A percentile compares a stretch with the other conserved stretches of the same genome.
Conservation (phyloP, 2,888 invertebrate species). For the Thecophora atra region DNA sequence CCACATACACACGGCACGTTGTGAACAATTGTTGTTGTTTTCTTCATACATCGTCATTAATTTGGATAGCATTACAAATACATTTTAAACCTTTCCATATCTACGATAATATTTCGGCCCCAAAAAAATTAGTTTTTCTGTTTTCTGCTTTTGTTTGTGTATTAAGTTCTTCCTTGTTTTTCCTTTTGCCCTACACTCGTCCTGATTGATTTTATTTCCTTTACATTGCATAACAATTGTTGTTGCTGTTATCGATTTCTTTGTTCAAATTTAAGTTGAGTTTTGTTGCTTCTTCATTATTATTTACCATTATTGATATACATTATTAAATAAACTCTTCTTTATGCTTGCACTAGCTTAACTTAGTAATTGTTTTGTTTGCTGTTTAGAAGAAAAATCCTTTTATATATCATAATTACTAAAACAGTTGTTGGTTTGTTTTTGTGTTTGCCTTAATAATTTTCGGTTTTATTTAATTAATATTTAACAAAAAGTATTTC, state of each 20-base stretch:
- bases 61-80: slow-evolving; percentile 36
- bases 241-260: slow-evolving; percentile 7
- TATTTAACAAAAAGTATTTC: slow-evolving; percentile 18
- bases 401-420: neutral
- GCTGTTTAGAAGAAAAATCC: slow-evolving; percentile 13
- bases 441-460: neutral
- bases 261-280: neutral
- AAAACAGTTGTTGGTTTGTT: neutral
- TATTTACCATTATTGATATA: slow-evolving; percentile 6
- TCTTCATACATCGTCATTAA: slow-evolving; percentile 38
- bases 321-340: slow-evolving; percentile 22
- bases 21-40: slow-evolving; percentile 84
- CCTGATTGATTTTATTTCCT: slow-evolving; percentile 28
- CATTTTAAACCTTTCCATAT: slow-evolving; percentile 12
- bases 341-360: slow-evolving; percentile 4
- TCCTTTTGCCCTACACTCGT: neutral
- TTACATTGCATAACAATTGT: neutral
- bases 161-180: neutral
- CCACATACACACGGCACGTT: slow-evolving; percentile 91
- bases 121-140: neutral
- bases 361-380: slow-evolving; percentile 10
- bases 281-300: neutral
- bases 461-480: slow-evolving; percentile 6
- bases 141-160: neutral
- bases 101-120: neutral